Conservation (phyloP, 2,888 invertebrate genomes). For the Invenusta paracnida region DNA sequence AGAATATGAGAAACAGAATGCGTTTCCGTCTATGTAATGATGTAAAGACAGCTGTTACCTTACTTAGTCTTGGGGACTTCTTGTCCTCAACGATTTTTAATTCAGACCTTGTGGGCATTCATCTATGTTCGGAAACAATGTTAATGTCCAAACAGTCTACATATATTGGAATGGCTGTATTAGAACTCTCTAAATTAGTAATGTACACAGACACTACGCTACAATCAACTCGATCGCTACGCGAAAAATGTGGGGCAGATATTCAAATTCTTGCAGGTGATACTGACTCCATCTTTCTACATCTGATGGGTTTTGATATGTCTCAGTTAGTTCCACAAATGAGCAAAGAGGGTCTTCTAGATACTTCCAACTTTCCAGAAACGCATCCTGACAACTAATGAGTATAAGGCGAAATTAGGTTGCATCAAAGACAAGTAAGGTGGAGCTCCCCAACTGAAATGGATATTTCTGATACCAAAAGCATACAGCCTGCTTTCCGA, state of each 20-base stretch:
- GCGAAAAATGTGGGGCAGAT: background rate
- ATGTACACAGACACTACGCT: too few species aligned
- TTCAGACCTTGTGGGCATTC: background rate
- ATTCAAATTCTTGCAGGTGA: background rate
- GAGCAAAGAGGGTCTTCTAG: background rate
- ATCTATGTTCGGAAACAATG: background rate
- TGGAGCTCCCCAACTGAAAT: background rate
- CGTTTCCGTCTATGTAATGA: background rate
- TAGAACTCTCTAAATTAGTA: background rate
- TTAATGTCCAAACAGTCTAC: background rate
- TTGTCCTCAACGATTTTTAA: background rate
- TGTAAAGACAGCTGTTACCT: background rate
- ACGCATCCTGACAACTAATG: background rate
- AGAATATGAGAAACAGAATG: background rate
- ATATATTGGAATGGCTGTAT: background rate
- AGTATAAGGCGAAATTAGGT: background rate
- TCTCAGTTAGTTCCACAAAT: background rate
- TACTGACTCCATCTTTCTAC: background rate
- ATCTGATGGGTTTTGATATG: background rate
- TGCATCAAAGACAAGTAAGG: background rate
- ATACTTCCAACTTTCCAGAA: background rate
- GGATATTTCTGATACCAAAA: background rate
- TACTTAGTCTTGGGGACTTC: background rate
- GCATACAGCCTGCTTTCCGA: background rate
- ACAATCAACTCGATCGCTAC: too few species aligned